A percentile compares a stretch with the other conserved stretches of the same genome.
Conservation (phyloP, 2,797 vertebrate genomes). For the Anableps anableps region DNA sequence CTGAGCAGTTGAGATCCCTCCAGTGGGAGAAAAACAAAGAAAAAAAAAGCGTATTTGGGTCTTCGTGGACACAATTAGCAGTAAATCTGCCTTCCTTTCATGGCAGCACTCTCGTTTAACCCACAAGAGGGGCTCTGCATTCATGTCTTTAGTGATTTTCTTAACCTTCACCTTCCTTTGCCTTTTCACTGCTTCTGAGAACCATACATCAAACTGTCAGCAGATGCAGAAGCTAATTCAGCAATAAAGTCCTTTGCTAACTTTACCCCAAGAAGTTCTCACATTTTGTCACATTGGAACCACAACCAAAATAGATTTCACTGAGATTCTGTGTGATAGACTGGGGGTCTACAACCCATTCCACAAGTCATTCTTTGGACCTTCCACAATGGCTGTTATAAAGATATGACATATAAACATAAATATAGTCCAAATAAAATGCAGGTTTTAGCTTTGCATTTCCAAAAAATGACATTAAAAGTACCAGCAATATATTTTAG, state of each 20-base stretch:
- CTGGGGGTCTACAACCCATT: not conserved
- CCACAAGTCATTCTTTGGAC: not conserved
- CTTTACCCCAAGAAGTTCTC: not conserved
- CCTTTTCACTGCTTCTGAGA: conserved; percentile 8
- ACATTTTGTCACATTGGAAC: not conserved
- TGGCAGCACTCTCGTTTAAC: conserved; percentile 68
- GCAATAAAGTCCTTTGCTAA: not conserved
- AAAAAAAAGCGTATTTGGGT: conserved; percentile 45
- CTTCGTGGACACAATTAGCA: conserved; percentile 78
- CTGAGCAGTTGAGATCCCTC: conserved; percentile 66
- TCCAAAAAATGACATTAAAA: not conserved
- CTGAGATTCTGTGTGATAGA: not conserved
- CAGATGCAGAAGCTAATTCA: conserved; percentile 19
- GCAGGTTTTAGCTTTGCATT: not conserved
- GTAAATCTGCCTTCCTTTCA: conserved; percentile 63
- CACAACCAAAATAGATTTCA: not conserved
- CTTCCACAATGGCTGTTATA: not conserved
- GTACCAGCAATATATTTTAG: not conserved
- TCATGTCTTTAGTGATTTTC: conserved; percentile 55
- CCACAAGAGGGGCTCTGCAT: conserved; percentile 42
- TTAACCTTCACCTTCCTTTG: conserved; percentile 61
- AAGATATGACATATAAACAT: not conserved
- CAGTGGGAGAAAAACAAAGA: conserved; percentile 55
- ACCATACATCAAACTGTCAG: conserved; percentile 31
- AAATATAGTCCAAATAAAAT: too few relatives aligned